phyloP scores from a whole-genome alignment of 2,797 vertebrate genomes.

The Pangasius macronema region DNA sequence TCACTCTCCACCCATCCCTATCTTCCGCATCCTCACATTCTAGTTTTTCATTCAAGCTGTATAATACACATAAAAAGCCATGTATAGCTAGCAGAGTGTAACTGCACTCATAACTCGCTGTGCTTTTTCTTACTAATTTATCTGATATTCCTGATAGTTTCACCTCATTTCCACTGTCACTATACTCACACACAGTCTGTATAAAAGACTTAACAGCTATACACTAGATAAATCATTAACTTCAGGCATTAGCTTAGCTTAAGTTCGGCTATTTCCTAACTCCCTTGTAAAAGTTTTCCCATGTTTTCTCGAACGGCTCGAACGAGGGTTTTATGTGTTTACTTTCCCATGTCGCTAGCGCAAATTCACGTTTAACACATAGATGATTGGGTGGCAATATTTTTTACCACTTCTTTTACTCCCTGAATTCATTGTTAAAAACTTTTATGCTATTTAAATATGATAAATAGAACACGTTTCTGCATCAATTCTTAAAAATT shows the following conservation, averaged over 20 bases:
- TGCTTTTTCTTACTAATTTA: neutral
- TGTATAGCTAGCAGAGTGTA: neutral
- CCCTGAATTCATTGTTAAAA: neutral
- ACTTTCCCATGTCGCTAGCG: neutral
- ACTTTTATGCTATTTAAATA: neutral
- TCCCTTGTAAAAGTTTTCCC: neutral
- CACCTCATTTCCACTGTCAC: neutral
- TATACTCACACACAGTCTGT: neutral
- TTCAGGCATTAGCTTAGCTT: neutral
- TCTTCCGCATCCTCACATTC: too few relatives aligned
- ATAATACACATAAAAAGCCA: neutral
- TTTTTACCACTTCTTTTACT: neutral
- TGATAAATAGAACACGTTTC: neutral
- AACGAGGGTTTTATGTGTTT: neutral
- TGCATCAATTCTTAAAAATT: neutral
- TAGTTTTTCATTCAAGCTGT: neutral
- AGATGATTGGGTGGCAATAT: neutral
- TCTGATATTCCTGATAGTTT: neutral
- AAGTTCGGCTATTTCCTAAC: too few relatives aligned
- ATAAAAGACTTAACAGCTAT: neutral
- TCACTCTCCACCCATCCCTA: too few relatives aligned
- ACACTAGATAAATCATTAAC: neutral
- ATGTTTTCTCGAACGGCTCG: neutral
- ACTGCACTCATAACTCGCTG: neutral
- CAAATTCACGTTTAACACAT: neutral